These are phyloP conservation scores for Porphyrio hochstetteri DNA, from an alignment of 2,113 vertebrate species.

Conservation along the genomic window DNA sequence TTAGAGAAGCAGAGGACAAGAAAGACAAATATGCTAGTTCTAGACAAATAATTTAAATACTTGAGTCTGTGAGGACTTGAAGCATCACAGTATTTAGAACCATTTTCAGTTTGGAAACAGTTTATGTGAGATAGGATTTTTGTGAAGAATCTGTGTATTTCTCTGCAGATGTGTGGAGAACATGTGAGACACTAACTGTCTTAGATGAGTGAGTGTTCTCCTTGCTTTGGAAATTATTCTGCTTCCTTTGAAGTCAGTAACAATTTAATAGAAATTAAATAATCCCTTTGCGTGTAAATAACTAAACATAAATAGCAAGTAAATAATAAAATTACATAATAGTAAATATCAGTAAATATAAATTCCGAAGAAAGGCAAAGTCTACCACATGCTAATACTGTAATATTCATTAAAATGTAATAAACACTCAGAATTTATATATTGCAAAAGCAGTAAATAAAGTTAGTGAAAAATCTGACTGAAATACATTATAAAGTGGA, in stretches of 20 bases:
- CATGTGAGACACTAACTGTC: neutral
- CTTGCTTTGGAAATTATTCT: neutral
- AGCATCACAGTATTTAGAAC: neutral
- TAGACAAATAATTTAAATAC: neutral
- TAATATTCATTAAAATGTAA: neutral
- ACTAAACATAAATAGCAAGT: neutral
- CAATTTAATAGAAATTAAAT: neutral
- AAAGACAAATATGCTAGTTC: neutral
- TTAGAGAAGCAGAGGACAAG: neutral
- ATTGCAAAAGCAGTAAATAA: neutral
- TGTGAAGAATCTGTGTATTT: neutral
- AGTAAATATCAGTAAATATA: neutral
- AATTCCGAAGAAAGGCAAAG: neutral
- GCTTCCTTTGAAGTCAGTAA: neutral
- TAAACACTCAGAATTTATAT: neutral
- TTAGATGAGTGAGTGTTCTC: neutral
- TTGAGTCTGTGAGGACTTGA: neutral
- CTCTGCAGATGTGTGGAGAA: neutral
- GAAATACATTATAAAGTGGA: neutral
- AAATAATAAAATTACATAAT: neutral
- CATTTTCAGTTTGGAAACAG: neutral
- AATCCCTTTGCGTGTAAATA: neutral
- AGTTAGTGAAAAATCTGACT: neutral
- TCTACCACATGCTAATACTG: neutral
- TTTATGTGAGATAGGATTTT: neutral